phyloP scores from a whole-genome alignment of 2,888 invertebrate species.

The Lycocerus yunnanus region DNA sequence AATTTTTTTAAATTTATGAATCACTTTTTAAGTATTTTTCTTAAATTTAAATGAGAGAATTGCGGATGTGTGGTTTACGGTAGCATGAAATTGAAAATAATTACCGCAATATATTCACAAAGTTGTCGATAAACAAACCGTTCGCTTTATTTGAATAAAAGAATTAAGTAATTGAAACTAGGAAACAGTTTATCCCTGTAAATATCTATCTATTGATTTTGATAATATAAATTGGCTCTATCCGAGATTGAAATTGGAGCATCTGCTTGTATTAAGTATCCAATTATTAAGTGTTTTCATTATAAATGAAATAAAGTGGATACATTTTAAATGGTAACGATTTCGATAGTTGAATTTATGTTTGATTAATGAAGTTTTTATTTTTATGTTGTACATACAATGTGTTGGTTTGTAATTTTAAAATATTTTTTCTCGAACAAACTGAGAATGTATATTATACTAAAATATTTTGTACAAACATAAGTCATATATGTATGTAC shows the following conservation, averaged over 20 bases:
- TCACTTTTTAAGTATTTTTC: background rate
- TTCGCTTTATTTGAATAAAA: slow-evolving; percentile 23
- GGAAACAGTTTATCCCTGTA: slow-evolving; percentile 20
- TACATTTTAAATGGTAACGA: background rate
- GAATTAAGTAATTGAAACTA: slow-evolving; percentile 26
- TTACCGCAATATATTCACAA: slow-evolving; percentile 15
- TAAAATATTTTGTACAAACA: no score
- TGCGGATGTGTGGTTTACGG: background rate
- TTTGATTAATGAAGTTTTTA: background rate
- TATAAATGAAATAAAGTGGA: background rate
- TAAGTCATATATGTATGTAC: no score
- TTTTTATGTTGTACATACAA: background rate
- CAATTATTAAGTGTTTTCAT: background rate
- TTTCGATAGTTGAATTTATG: background rate
- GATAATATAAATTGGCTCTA: background rate
- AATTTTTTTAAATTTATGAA: background rate
- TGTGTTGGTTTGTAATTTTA: background rate
- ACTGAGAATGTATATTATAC: no score
- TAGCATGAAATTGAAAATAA: background rate
- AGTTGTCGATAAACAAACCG: slow-evolving; percentile 9
- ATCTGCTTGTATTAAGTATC: background rate
- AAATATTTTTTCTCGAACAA: background rate
- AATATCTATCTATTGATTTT: slow-evolving; percentile 17
- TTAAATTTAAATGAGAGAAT: background rate
- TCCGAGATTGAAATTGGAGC: slow-evolving; percentile 2